Conservation (phyloP, 2,113 vertebrate genomes). For the Pseudopipra pipra region DNA sequence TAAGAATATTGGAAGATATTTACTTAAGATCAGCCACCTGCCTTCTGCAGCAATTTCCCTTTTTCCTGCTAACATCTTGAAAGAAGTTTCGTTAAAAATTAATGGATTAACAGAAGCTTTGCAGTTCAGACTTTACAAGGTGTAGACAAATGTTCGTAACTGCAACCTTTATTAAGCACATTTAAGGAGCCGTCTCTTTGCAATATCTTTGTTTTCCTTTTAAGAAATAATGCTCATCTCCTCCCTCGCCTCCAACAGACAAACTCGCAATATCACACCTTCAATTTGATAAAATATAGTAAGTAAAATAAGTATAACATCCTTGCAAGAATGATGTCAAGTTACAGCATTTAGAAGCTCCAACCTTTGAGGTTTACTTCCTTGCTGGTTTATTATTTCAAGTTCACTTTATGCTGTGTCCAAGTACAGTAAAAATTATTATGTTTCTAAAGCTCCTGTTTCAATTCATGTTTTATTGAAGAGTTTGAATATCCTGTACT, state of each 20-base stretch:
- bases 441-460: background rate
- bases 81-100: background rate
- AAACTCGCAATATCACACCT: background rate
- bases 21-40: background rate
- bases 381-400: background rate
- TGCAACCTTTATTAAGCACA: background rate
- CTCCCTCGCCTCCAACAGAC: background rate
- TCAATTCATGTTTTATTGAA: background rate
- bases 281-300: background rate
- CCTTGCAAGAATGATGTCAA: background rate
- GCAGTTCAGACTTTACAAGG: background rate
- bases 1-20: background rate
- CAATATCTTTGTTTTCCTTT: background rate
- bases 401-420: background rate
- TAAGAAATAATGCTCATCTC: background rate
- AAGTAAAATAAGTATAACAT: background rate
- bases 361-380: background rate
- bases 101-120: background rate
- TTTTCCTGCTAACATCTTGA: background rate
- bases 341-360: background rate
- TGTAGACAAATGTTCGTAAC: background rate
- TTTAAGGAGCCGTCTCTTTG: background rate
- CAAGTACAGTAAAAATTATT: background rate
- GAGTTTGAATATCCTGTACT: background rate
- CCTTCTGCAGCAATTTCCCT: background rate